Evolutionary conservation across 2,797 vertebrate genomes (phyloP), one percentile per base, ranked within the genome.

Genomic region (Sebastiscus tertius): DNA sequence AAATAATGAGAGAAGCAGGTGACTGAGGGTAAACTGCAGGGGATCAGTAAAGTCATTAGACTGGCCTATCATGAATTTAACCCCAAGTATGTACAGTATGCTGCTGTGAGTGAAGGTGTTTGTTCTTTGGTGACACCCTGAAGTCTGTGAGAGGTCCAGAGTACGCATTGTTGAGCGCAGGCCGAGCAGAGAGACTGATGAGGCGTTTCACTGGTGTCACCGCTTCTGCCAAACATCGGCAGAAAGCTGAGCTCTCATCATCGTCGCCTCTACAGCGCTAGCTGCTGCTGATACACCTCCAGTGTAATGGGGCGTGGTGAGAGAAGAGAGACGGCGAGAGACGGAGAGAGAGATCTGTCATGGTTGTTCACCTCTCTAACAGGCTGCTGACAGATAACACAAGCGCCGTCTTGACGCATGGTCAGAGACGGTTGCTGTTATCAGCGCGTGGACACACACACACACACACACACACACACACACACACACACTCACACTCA

Each of bases 301-400:
- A 52, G 87, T 61, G 78, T 90, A 93, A 93, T 90, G 77, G 90
- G 83, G 85, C 89, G 71, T 87, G 83, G 77, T 82, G 85, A 86
- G 65, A 81, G 77, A 72, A 75, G 75, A 58, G 8, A 84, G 71
- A 81, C 18, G 34, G 70, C 0, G 46, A 49, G 62, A 71, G 75
- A 79, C 5, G 16, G 68, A 5, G 65, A 60, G 52, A 60, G 64
- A 71, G 78, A 68, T 55, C 82, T 80, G 88, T 91, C 87, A 92
- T 91, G 90, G 87, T 70, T 74, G 85, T 83, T 89, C 86, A 88
- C 84, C 88, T 86, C 66, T 52, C 77, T 86, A 93, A 93, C 85
- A 70, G 90, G 90, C 87, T 85, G 90, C 86, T 91, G 93, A 94
- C 90, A 92, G 90, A 91, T 78, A 88, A 91, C 85, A 86, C 85